phyloP scores from a whole-genome alignment of 2,888 invertebrate species.

The Punctoribates punctum region DNA sequence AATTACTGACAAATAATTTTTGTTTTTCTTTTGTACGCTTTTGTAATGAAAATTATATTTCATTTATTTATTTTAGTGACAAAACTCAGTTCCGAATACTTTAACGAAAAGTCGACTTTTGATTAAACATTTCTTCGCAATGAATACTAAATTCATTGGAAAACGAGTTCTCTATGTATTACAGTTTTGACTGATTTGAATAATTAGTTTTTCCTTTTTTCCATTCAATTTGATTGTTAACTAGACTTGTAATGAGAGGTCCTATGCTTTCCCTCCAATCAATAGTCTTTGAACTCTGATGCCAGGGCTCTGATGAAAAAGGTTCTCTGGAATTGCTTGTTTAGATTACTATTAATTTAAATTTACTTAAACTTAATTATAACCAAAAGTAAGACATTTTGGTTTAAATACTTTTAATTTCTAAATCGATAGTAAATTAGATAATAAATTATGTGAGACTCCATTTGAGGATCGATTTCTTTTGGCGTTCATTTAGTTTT shows the following conservation, averaged over 20 bases:
- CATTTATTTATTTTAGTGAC: constrained; percentile 21
- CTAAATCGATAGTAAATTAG: constrained; percentile 6
- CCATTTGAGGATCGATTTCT: constrained; percentile 4
- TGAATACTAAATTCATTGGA: background rate
- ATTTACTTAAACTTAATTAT: constrained; percentile 1
- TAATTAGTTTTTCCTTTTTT: background rate
- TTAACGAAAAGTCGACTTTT: background rate
- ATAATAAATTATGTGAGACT: background rate
- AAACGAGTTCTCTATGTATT: too few species aligned
- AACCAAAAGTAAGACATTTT: constrained; percentile 20
- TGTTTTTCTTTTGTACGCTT: constrained; percentile 12
- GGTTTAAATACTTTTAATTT: constrained; percentile 28
- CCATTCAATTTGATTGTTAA: background rate
- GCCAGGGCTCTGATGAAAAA: too few species aligned
- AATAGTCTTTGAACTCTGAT: too few species aligned
- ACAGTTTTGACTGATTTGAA: background rate
- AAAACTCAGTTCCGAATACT: constrained; percentile 17
- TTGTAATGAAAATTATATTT: constrained; percentile 26
- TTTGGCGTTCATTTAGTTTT: background rate
- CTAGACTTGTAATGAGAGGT: too few species aligned
- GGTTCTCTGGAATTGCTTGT: background rate
- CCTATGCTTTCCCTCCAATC: too few species aligned
- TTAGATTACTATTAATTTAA: too few species aligned
- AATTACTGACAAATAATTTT: constrained; percentile 31
- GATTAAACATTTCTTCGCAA: background rate